Percentiles rank a stretch among this genome's conserved stretches.
Evolutionary conservation across 92 coral and sea anemone species (phyloP).

Genomic region (Galaxea fascicularis): DNA sequence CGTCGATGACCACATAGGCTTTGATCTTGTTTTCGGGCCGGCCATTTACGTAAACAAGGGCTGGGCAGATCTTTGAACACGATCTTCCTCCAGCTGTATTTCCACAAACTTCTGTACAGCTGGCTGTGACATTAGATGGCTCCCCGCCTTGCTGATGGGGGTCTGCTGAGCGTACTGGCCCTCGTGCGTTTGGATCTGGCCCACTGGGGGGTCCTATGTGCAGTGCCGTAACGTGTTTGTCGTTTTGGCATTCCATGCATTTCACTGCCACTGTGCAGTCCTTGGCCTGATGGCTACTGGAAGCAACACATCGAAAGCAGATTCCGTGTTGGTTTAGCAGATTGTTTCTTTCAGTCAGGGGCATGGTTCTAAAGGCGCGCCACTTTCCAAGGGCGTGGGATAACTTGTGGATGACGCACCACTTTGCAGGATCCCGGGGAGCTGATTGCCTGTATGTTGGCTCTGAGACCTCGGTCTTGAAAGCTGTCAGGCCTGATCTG

Average conservation of each 20-base stretch:
- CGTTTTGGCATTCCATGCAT: conserved; percentile 41
- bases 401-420: conserved; percentile 57
- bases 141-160: conserved; percentile 54
- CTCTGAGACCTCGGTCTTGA: conserved; percentile 19
- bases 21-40: conserved; percentile 24
- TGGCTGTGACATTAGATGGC: conserved; percentile 20
- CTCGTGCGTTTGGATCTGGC: neutral
- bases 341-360: conserved; percentile 20
- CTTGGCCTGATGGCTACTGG: conserved; percentile 39
- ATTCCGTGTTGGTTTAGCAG: conserved; percentile 44
- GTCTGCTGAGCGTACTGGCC: neutral
- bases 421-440: conserved; percentile 35
- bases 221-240: conserved; percentile 44
- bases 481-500: neutral
- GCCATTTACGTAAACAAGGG: conserved; percentile 12
- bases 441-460: conserved; percentile 14
- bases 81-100: conserved; percentile 21
- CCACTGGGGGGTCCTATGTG: conserved; percentile 20
- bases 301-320: conserved; percentile 58
- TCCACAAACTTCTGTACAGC: conserved; percentile 56
- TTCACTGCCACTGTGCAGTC: conserved; percentile 37
- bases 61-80: conserved; percentile 61
- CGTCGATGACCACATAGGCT: conserved; percentile 54
- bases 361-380: conserved; percentile 38
- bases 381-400: conserved; percentile 61